Percentiles rank a stretch among this genome's conserved stretches.
These are phyloP conservation scores for Arge pagana DNA, from an alignment of 2,888 invertebrate species.

Conservation along the genomic window DNA sequence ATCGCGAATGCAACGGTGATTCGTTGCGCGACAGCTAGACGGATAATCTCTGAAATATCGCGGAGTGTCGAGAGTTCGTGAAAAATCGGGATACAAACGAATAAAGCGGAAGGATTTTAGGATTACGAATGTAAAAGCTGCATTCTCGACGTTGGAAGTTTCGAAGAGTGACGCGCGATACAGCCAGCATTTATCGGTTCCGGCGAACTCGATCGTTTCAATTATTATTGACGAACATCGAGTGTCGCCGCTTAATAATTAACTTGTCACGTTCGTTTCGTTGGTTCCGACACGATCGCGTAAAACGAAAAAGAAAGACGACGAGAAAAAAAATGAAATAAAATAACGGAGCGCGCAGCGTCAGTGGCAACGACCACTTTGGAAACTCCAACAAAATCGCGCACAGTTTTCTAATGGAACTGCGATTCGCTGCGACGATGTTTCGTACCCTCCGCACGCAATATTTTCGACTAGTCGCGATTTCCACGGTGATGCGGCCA, in stretches of 20 bases:
- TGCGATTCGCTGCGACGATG: neutral
- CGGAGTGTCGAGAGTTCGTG: too few species aligned
- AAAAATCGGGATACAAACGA: neutral
- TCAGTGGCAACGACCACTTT: too few species aligned
- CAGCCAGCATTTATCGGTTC: neutral
- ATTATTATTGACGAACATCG: slow-evolving; percentile 11
- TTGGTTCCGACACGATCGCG: slow-evolving; percentile 1
- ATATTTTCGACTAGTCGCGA: neutral
- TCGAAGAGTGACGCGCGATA: neutral
- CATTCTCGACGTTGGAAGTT: slow-evolving; percentile 10
- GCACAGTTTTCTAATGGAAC: neutral
- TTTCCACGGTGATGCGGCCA: too few species aligned
- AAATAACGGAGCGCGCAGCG: slow-evolving; percentile 9
- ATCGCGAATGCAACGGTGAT: slow-evolving; percentile 12
- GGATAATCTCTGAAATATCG: too few species aligned
- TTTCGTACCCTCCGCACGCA: neutral
- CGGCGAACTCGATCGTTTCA: slow-evolving; percentile 4
- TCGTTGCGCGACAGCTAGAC: slow-evolving; percentile 29
- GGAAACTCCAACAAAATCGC: too few species aligned
- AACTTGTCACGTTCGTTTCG: slow-evolving; percentile 8
- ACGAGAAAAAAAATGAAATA: neutral
- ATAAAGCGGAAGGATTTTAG: neutral
- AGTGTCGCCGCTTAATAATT: neutral
- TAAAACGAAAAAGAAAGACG: neutral
- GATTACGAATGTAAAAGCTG: slow-evolving; percentile 2